Evolutionary conservation across 2,797 vertebrate species (phyloP).

Genomic region (Adelosebastes latens): DNA sequence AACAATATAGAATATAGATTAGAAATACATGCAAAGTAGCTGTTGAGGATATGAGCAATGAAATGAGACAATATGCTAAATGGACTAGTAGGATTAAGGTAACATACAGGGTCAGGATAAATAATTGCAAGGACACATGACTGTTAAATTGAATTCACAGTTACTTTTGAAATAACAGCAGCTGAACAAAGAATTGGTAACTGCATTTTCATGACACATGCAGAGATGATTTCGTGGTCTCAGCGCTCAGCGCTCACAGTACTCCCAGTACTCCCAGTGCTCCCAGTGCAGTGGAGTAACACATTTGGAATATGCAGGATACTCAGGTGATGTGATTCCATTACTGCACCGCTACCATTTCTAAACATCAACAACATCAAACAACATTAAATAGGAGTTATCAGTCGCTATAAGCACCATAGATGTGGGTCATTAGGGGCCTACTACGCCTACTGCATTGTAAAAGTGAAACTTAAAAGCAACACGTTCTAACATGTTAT

Average conservation of each 20-base stretch:
- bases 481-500: too few relatives aligned
- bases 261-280: not conserved
- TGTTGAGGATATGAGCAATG: not conserved
- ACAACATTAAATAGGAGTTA: too few relatives aligned
- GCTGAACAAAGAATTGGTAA: constrained; percentile 2
- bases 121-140: not conserved
- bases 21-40: constrained; percentile 32
- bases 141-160: constrained; percentile 6
- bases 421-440: too few relatives aligned
- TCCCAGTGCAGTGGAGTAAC: not conserved
- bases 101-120: constrained; percentile 1
- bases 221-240: not conserved
- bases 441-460: too few relatives aligned
- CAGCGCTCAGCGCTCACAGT: not conserved
- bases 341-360: not conserved
- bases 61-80: constrained; percentile 13
- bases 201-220: constrained; percentile 17
- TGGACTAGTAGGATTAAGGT: constrained; percentile 19
- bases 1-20: not conserved
- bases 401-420: too few relatives aligned
- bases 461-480: too few relatives aligned
- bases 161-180: not conserved
- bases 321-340: not conserved
- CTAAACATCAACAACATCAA: not conserved
- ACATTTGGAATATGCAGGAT: not conserved